These are phyloP conservation scores for human DNA, from an alignment of 2,113 vertebrate species.

Conservation along the genomic window DNA sequence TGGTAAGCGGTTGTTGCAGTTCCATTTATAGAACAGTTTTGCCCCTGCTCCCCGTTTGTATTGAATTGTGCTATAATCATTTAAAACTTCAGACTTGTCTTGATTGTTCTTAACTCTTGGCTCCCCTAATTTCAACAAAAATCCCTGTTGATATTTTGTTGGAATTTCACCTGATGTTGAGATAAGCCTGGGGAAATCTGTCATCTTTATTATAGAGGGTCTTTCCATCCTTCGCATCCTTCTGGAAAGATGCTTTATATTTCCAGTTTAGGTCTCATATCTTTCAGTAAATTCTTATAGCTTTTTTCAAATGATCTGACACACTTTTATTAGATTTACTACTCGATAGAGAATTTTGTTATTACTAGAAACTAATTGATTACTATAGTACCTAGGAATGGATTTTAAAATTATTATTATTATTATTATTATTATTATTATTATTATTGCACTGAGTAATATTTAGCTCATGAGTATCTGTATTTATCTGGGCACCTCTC, in stretches of 20 bases:
- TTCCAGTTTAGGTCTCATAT: neutral
- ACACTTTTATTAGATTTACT: neutral
- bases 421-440: neutral
- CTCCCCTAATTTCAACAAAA: conserved; percentile 27
- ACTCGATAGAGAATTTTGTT: neutral
- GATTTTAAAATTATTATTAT: neutral
- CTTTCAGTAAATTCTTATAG: conserved; percentile 25
- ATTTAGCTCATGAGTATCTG: neutral
- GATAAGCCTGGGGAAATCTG: neutral
- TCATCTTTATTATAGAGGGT: neutral
- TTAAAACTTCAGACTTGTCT: neutral
- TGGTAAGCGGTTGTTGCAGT: neutral
- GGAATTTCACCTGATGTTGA: neutral
- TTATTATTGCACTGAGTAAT: neutral
- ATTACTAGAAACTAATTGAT: neutral
- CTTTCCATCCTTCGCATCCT: neutral
- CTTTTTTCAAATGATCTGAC: neutral
- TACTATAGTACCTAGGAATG: neutral
- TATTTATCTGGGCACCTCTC: neutral
- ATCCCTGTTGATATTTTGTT: neutral
- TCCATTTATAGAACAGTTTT: neutral
- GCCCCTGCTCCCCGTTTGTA: neutral
- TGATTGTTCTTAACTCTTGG: neutral
- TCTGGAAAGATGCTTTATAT: neutral
- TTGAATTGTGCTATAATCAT: neutral